phyloP scores from a whole-genome alignment of 2,797 vertebrate species.

The Mycteria americana region DNA sequence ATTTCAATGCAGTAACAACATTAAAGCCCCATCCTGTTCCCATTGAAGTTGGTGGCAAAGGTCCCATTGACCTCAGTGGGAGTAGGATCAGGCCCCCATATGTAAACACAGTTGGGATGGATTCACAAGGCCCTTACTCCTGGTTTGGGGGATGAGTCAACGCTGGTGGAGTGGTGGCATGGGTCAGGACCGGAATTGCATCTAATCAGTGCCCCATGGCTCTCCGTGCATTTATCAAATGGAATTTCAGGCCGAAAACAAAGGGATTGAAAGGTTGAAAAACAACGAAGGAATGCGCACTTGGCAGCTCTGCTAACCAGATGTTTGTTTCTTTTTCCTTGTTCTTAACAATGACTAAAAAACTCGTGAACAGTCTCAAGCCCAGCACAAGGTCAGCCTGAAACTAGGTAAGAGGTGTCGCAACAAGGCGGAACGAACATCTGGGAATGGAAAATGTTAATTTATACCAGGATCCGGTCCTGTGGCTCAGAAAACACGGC shows the following conservation, averaged over 20 bases:
- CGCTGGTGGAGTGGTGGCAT: neutral
- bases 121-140: neutral
- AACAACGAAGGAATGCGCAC: constrained; percentile 48
- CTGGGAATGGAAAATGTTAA: constrained; percentile 53
- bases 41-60: constrained; percentile 4
- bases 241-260: constrained; percentile 57
- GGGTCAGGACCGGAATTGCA: neutral
- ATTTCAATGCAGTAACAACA: neutral
- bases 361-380: constrained; percentile 41
- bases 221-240: constrained; percentile 25
- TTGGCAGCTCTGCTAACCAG: constrained; percentile 68
- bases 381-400: constrained; percentile 17
- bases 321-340: constrained; percentile 63
- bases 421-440: constrained; percentile 14
- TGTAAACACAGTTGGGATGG: neutral
- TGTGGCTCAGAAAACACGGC: neutral
- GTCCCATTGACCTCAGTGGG: neutral
- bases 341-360: constrained; percentile 54
- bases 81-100: neutral
- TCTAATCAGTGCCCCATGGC: constrained; percentile 39
- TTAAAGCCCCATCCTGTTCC: neutral
- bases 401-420: constrained; percentile 64
- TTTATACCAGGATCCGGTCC: neutral
- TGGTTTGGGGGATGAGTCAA: neutral
- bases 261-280: constrained; percentile 57